A percentile compares a stretch with the other conserved stretches of the same genome.
Conservation (phyloP, 2,797 vertebrate species). For the Cirrhinus molitorella region DNA sequence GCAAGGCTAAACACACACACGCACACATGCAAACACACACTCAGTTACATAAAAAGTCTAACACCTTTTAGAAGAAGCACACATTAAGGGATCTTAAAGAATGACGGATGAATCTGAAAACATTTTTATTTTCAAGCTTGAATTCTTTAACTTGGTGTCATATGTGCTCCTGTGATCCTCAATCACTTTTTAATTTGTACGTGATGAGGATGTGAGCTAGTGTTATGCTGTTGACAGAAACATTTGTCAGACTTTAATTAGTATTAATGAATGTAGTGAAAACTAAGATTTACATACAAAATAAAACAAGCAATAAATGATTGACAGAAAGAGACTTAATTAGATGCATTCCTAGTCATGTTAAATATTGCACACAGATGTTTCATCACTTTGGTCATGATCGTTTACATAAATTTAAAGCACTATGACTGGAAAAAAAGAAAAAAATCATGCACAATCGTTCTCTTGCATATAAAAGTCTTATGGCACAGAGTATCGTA, state of each 20-base stretch:
- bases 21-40: neutral
- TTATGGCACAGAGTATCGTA: neutral
- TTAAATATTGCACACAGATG: constrained; percentile 10
- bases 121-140: constrained; percentile 7
- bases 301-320: constrained; percentile 51
- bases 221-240: constrained; percentile 30
- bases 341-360: neutral
- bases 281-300: constrained; percentile 10
- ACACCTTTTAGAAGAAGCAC: constrained; percentile 2
- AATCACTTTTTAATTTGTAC: constrained; percentile 49
- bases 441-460: neutral
- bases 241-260: constrained; percentile 43
- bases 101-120: constrained; percentile 17
- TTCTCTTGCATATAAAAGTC: neutral
- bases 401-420: constrained; percentile 39
- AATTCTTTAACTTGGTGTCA: constrained; percentile 5
- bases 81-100: neutral
- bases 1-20: constrained; percentile 18
- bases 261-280: constrained; percentile 42
- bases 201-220: constrained; percentile 49
- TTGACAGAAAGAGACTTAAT: neutral
- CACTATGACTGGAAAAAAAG: neutral
- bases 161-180: constrained; percentile 36
- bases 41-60: neutral
- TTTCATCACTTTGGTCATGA: neutral